A percentile compares a stretch with the other conserved stretches of the same genome.
Conservation (phyloP, 2,888 invertebrate genomes). For the Trachelus iudaicus region DNA sequence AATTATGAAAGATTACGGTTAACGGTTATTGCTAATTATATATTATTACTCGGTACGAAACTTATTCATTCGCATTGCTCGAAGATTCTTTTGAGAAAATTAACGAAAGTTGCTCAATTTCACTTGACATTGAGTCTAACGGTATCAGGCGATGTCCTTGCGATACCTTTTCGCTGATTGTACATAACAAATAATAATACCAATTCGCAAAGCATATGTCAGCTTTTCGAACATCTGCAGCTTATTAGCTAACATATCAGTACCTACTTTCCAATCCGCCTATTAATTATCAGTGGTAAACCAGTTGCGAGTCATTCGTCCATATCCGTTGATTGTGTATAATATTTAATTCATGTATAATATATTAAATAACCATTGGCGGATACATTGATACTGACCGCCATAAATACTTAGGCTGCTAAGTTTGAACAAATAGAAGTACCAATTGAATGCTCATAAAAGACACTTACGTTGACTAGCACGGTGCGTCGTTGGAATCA, state of each 20-base stretch:
- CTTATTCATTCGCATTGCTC: background rate
- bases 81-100: background rate
- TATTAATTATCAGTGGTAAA: background rate
- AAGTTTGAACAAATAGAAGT: background rate
- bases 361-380: background rate
- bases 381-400: background rate
- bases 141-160: background rate
- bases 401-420: background rate
- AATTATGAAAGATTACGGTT: background rate
- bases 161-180: conserved; percentile 15
- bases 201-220: conserved; percentile 22
- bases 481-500: background rate
- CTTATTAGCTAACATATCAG: background rate
- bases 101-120: background rate
- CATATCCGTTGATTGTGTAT: background rate
- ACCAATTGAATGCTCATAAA: background rate
- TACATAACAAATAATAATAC: conserved; percentile 24
- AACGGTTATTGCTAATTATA: background rate
- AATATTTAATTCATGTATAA: background rate
- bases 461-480: background rate
- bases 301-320: background rate
- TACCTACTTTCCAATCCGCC: background rate
- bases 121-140: background rate
- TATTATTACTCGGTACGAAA: background rate
- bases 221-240: conserved; percentile 25